Percentiles rank a stretch among this genome's conserved stretches.
These are phyloP conservation scores for Heliothis subflexa DNA, from an alignment of 1,140 invertebrate species.

Conservation along the genomic window DNA sequence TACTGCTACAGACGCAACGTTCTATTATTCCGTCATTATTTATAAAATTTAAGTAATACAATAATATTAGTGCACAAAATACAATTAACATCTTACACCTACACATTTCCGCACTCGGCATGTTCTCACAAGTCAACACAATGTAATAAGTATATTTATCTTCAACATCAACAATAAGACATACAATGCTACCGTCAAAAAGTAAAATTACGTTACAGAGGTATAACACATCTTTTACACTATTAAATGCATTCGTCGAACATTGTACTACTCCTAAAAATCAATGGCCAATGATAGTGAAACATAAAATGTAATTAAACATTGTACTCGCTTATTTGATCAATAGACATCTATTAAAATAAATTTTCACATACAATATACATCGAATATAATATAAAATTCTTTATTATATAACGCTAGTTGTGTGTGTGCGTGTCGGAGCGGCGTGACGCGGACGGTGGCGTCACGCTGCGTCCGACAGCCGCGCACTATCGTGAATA, in stretches of 20 bases:
- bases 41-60: background rate
- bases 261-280: conserved; percentile 71
- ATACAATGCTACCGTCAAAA: conserved; percentile 59
- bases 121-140: conserved; percentile 17
- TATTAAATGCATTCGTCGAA: conserved; percentile 78
- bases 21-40: background rate
- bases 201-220: conserved; percentile 64
- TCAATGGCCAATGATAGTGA: conserved; percentile 62
- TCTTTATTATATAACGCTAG: conserved; percentile 62
- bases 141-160: conserved; percentile 11
- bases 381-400: conserved; percentile 78
- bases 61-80: conserved; percentile 16
- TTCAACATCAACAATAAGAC: conserved; percentile 48
- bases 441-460: background rate
- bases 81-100: conserved; percentile 10
- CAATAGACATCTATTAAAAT: conserved; percentile 73
- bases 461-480: conserved; percentile 6
- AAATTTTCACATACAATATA: conserved; percentile 76
- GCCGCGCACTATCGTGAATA: conserved; percentile 45
- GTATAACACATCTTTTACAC: conserved; percentile 69
- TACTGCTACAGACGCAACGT: background rate
- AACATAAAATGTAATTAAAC: conserved; percentile 63
- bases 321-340: conserved; percentile 77
- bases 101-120: background rate
- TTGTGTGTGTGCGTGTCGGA: conserved; percentile 42